Percentiles rank a stretch among this genome's conserved stretches.
Evolutionary conservation across 2,113 vertebrate genomes (phyloP).

Genomic region (Octodon degus): DNA sequence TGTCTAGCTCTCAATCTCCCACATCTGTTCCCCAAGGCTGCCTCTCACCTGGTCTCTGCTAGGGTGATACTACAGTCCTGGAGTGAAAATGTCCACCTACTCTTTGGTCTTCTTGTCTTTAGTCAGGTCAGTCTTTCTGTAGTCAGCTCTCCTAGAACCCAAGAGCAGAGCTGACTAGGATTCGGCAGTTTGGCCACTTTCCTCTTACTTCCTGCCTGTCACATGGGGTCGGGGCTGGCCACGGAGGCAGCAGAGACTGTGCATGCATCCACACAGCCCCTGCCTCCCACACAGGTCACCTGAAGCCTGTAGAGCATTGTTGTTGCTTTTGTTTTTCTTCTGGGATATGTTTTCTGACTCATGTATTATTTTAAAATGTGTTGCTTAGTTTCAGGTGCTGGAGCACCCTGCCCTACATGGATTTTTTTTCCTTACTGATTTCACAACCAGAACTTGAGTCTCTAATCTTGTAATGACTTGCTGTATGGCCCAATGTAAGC

Average conservation of each 20-base stretch:
- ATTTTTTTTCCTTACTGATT: not conserved
- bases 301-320: not conserved
- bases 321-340: not conserved
- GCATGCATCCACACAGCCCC: not conserved
- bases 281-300: not conserved
- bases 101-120: not conserved
- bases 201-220: not conserved
- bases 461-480: conserved; percentile 1
- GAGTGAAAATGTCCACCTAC: not conserved
- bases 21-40: not conserved
- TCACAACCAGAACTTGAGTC: not conserved
- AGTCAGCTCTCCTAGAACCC: not conserved
- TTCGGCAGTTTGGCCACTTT: not conserved
- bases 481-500: not conserved
- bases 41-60: not conserved
- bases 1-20: not conserved
- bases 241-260: not conserved
- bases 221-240: not conserved
- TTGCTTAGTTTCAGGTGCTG: not conserved
- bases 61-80: not conserved
- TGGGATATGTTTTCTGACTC: not conserved
- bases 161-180: not conserved
- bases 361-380: not conserved
- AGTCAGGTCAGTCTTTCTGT: not conserved
- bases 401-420: not conserved